Conservation (phyloP, 2,113 vertebrate species). For the Tetrax tetrax region DNA sequence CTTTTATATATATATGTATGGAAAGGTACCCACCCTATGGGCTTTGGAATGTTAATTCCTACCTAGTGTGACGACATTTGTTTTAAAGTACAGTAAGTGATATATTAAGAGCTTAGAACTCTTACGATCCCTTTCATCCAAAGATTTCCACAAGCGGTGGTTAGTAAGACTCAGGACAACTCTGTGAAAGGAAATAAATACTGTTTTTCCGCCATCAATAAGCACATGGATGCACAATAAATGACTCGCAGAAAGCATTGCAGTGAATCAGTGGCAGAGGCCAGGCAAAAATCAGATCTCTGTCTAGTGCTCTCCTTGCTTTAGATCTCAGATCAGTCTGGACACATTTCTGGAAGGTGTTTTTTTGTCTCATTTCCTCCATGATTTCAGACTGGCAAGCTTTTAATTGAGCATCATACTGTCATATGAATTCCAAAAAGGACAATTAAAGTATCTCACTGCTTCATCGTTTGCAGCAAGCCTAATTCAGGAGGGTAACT, state of each 20-base stretch:
- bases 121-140: conserved; percentile 58
- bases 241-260: neutral
- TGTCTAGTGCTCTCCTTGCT: neutral
- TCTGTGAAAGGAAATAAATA: conserved; percentile 39
- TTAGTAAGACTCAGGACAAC: neutral
- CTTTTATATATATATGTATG: conserved; percentile 58
- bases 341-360: neutral
- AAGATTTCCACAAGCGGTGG: conserved; percentile 10
- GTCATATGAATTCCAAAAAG: neutral
- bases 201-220: conserved; percentile 6
- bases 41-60: conserved; percentile 67
- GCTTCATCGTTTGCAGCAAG: neutral
- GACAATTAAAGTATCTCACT: neutral
- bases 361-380: neutral
- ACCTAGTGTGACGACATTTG: conserved; percentile 41
- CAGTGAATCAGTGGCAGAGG: conserved; percentile 34
- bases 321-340: neutral
- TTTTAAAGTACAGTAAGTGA: conserved; percentile 54
- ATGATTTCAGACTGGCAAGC: neutral
- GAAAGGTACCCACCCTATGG: conserved; percentile 25
- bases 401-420: neutral
- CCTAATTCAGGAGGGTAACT: neutral
- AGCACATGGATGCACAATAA: neutral
- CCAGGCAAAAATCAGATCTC: neutral
- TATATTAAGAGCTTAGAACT: conserved; percentile 69